phyloP scores from a whole-genome alignment of 2,797 vertebrate species.

The Macropodus opercularis region DNA sequence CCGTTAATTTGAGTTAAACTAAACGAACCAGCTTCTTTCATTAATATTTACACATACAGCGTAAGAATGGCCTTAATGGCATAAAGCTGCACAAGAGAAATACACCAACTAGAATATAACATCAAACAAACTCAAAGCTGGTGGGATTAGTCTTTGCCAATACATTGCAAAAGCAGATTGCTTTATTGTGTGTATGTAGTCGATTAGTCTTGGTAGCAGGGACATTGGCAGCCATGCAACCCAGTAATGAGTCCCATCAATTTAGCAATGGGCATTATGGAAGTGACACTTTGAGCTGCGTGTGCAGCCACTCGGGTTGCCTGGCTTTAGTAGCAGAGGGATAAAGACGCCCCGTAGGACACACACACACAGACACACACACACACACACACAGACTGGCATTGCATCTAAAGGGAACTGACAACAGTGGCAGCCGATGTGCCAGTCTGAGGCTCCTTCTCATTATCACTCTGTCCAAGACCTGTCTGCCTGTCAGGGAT shows the following conservation, averaged over 20 bases:
- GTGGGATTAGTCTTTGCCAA: conserved; percentile 35
- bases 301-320: conserved; percentile 22
- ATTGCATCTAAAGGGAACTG: conserved; percentile 69
- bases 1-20: too few relatives aligned
- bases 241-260: conserved; percentile 70
- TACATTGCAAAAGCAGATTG: conserved; percentile 48
- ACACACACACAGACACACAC: conserved; percentile 31
- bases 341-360: conserved; percentile 44
- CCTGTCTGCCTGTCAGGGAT: conserved; percentile 63
- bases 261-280: conserved; percentile 51
- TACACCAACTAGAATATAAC: conserved; percentile 20
- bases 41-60: not conserved
- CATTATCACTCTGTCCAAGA: conserved; percentile 74
- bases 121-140: conserved; percentile 18
- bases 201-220: conserved; percentile 63
- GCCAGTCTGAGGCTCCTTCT: conserved; percentile 65
- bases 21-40: not conserved
- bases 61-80: not conserved
- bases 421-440: conserved; percentile 62
- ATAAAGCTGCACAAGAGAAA: not conserved
- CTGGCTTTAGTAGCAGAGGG: conserved; percentile 41
- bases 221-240: conserved; percentile 46
- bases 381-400: conserved; percentile 44
- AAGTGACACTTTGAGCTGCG: conserved; percentile 28
- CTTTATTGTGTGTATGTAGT: conserved; percentile 57